Base-by-base conservation (phyloP, 2,888 invertebrate species). In the Lithosia quadra region DNA sequence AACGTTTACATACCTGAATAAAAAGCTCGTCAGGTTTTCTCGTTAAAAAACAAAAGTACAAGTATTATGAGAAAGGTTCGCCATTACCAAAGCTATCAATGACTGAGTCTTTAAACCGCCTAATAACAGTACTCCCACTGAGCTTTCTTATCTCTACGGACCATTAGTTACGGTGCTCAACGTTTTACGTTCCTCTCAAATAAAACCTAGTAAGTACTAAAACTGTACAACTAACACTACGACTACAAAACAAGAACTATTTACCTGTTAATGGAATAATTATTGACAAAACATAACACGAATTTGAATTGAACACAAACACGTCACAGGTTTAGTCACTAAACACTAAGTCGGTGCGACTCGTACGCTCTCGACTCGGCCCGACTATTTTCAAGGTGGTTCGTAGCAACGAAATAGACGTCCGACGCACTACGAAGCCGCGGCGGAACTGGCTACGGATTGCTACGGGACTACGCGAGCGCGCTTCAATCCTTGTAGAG, bases 401-500 rank as follows among this genome's bases (percentile, higher is more conserved):
- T 68, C 80, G 86, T 86, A 83, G 84, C 82, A 81, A 65, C 77
- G 73, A 73, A 70, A 77, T 77, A 77, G 74, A 74, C 87, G 92
- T 87, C 93, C 88, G 87, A 74, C 80, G 84, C 76, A 89, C 91
- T 91, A 92, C 92, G 91, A 79, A 77, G 91, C 86, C 89, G 88
- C 90, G 89, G 84, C 86, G 88, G 88, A 88, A 94, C 94, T 94
- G 92, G 85, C 91, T 91, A 92, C 91, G 90, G 33, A 55, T 5
- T 84, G 89, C 64, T 67, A 71, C 65, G 66, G 11, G 61, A 86
- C 90, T 90, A 91, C 91, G 91, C 86, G 86, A 79, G 88, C 86
- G 90, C 88, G 89, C 87, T 91, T 88, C 88, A 88, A 88, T 85
- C 90, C 88, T 83, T 86, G 84, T 87, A 89, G 89, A 88, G 84